Base-by-base conservation (phyloP, 2,113 vertebrate species). In the Zapornia atra region DNA sequence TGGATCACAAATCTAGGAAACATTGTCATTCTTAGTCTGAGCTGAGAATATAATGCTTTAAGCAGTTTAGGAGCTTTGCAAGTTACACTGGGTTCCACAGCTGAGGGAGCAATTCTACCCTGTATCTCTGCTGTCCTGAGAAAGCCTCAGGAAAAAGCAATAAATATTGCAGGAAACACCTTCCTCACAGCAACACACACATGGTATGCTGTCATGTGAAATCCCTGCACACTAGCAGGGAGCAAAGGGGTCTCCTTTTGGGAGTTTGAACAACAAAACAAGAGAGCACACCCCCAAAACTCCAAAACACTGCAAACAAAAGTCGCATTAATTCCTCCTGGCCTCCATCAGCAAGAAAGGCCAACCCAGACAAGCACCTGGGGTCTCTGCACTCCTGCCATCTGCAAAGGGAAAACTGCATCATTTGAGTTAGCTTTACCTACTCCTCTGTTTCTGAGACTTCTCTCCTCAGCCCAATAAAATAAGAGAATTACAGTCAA, bases 321-420 rank as follows among this genome's bases (percentile, higher is more conserved):
- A 40, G 14, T 17, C 24, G 10, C 24, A 22, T 10, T 5, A 9
- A 9, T 26, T 65, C 20, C 15, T 73, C n/a, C 46, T 44, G 34
- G 20, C 46, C 10, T 8, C 10, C 2, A 0, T 46, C 54, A 33
- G 36, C 14, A 34, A 57, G 71, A 19, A 3, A 10, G 34, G 65
- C 50, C 21, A 22, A 16, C 22, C 17, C n/a, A 61, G 26, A 7
- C 31, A 31, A 44, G 15, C 0, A 0, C 8, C 21, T 12, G 5
- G 28, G 12, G 4, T 71, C 51, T 33, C 51, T 50, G 34, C 26
- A 20, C 14, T 29, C 34, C 50, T 44, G 53, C 22, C 14, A 61
- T 20, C 53, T 42, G 9, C 38, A 65, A 22, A n/a, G 22, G 6
- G 29, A 85, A 46, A 75, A 64, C 25, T 12, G 29, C 8, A n/a